A percentile compares a stretch with the other conserved stretches of the same genome.
phyloP scores from a whole-genome alignment of 2,113 vertebrate species.

The Tragelaphus scriptus region DNA sequence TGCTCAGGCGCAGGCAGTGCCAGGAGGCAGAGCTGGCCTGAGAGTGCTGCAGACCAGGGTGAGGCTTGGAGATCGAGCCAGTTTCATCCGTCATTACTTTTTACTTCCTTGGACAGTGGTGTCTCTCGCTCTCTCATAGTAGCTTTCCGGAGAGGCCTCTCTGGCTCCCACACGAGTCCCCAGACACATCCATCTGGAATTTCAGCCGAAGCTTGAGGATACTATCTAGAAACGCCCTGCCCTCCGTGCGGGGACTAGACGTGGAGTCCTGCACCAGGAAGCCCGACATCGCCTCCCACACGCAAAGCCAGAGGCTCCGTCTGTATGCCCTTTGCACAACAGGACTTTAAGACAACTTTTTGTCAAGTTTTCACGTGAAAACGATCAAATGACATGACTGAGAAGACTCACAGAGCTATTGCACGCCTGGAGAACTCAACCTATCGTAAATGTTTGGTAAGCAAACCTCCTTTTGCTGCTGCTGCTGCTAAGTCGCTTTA shows the following conservation, averaged over 20 bases:
- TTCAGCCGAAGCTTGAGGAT: not conserved
- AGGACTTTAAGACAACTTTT: not conserved
- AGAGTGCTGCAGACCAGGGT: not conserved
- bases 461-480: not conserved
- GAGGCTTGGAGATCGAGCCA: not conserved
- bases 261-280: not conserved
- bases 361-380: not conserved
- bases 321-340: not conserved
- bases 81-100: slow-evolving; percentile 16
- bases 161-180: not conserved
- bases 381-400: not conserved
- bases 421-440: not conserved
- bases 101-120: not conserved
- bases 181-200: not conserved
- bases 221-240: not conserved
- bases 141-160: not conserved
- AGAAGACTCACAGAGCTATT: not conserved
- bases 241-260: too few relatives aligned
- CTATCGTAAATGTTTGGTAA: not conserved
- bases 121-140: not conserved
- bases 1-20: not conserved
- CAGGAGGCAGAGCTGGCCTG: not conserved
- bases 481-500: too few relatives aligned
- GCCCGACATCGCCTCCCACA: not conserved
- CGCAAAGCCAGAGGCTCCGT: not conserved